Evolutionary conservation across 2,888 invertebrate genomes (phyloP), one percentile per base, ranked within the genome.

Genomic region (Morpho helenor): DNA sequence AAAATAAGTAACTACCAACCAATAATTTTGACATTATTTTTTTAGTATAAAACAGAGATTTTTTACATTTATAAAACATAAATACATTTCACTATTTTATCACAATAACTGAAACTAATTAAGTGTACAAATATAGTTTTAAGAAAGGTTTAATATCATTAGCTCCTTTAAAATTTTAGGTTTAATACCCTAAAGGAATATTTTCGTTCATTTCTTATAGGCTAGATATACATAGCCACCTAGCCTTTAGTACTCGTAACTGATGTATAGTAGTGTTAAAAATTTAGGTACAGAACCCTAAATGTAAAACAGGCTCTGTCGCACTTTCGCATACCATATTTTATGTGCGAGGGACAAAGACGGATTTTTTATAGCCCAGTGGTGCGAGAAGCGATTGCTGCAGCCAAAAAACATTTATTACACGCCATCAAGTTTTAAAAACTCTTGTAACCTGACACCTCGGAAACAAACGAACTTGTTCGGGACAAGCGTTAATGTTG

Each of bases 391-490:
- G 56, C 63, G 56, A 61, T 63, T 51, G 56, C 58, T 54, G 61
- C 63, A 61, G 63, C 58, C 63, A 63, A 81, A 84, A 84, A 80
- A 78, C 82, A 84, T 88, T 87, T 85, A 84, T 85, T 81, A 87
- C 84, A 74, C 69, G 71, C 84, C 81, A 84, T 87, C 87, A 87
- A 86, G 79, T 87, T 84, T 84, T 79, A 74, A 81, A 80, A 80
- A 80, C 80, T 49, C 44, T 69, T 87, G 88, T 88, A 87, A 87
- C 77, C 44, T 73, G 86, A 88, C 86, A 87, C 88, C 80, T 64
- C 66, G 47, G 65, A 69, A 77, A 77, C 80, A 78, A 78, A 80
- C 76, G 72, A 73, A 76, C 74, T 74, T 72, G 66, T 72, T 69
- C 66, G 61, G 72, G 74, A 79, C 77, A 74, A 68, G 72, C 72